A percentile compares a stretch with the other conserved stretches of the same genome.
phyloP scores from a whole-genome alignment of 2,888 invertebrate species.

The Laothoe populi region DNA sequence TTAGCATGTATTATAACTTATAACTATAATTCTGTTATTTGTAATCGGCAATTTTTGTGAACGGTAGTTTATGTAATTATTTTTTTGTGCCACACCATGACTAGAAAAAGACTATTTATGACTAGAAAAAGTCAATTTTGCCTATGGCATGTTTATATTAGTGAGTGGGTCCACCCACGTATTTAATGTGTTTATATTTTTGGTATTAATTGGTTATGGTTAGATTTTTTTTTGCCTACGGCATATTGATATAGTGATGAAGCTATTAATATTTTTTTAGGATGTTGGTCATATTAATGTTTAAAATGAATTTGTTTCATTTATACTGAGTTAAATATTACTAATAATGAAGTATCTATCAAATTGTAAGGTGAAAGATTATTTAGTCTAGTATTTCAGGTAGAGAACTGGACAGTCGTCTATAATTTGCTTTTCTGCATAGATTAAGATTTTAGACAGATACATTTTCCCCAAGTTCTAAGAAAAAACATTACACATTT shows the following conservation, averaged over 20 bases:
- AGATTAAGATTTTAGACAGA: too few relatives aligned
- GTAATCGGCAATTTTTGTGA: slow-evolving; percentile 11
- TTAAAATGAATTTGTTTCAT: too few relatives aligned
- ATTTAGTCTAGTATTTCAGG: too few relatives aligned
- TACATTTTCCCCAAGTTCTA: background rate
- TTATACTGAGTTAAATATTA: too few relatives aligned
- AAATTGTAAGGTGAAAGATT: too few relatives aligned
- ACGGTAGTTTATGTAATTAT: background rate
- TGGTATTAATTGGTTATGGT: background rate
- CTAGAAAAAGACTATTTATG: too few relatives aligned
- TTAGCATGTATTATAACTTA: slow-evolving; percentile 48
- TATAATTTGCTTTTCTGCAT: too few relatives aligned
- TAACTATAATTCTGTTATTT: slow-evolving; percentile 14
- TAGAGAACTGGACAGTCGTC: too few relatives aligned
- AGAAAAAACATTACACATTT: background rate
- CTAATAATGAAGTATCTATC: too few relatives aligned
- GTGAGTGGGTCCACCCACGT: background rate
- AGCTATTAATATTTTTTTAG: background rate
- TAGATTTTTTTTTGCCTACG: background rate
- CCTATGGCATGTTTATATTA: background rate
- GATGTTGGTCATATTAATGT: background rate
- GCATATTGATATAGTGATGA: background rate
- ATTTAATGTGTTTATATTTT: background rate
- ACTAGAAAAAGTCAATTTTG: slow-evolving; percentile 1
- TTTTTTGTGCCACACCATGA: background rate